Evolutionary conservation across 2,888 invertebrate species (phyloP), one percentile per base, ranked within the genome.

Genomic region (Quadroppia sp.): DNA sequence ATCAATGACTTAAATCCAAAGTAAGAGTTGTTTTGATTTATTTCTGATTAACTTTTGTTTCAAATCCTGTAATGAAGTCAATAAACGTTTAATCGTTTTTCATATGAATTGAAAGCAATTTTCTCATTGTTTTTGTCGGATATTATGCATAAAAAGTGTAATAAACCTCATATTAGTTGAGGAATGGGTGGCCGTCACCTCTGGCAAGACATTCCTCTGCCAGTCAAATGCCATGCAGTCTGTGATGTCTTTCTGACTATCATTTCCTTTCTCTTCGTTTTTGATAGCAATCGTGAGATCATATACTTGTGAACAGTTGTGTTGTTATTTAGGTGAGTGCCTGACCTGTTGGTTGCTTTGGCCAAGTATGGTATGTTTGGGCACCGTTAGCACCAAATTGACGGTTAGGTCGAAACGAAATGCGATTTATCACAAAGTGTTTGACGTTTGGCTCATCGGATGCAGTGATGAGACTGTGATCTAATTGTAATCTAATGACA

Each of bases 311-410:
- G 11, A 56, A 23, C n/a, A n/a, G n/a, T n/a, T n/a, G n/a, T n/a
- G n/a, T 56, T 23, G 56, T 30, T 61, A 32, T 61, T 30, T 61
- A 30, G 28, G 2, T 23, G 53, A 25, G 23, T 53, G 53, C 1
- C 20, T 61, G 61, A 61, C 61, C 61, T 61, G 61, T 61, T 61
- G 56, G 56, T 23, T 56, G 32, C 32, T 50, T 50, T 20, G 50
- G 50, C 17, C n/a, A n/a, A 50, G 4, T 50, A 17, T 6, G 17
- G 9, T 50, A 50, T 4, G 6, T 7, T 17, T 4, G 17, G 32
- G n/a, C 61, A 61, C 61, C 61, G 61, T 61, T 61, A 61, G 30
- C 32, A n/a, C 61, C 61, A 61, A 61, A 61, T 61, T 61, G 61
- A 3, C 7, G 30, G 61, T 61, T 61, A 13, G 30, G 30, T 6